Conservation (phyloP, 2,113 vertebrate species). For the Catharus bicknelli region DNA sequence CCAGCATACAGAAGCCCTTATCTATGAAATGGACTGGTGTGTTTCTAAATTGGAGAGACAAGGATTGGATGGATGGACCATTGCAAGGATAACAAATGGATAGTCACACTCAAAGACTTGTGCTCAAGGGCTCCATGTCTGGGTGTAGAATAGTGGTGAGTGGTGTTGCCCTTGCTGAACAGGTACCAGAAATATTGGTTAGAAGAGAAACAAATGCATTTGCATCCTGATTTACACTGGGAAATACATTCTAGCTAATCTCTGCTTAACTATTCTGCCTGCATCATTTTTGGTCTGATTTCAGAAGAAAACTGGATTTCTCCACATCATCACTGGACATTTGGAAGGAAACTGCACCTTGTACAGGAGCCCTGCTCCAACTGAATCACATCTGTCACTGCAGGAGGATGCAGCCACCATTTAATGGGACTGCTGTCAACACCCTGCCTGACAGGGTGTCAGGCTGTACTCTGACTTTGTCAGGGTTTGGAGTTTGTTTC, state of each 20-base stretch:
- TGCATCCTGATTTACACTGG: not conserved
- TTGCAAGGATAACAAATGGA: not conserved
- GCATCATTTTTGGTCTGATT: slow-evolving; percentile 24
- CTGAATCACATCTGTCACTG: too few species aligned
- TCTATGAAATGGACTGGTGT: not conserved
- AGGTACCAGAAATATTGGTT: not conserved
- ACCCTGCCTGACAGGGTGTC: too few species aligned
- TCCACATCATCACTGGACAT: too few species aligned
- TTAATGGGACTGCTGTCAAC: too few species aligned
- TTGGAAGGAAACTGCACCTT: too few species aligned
- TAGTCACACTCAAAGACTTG: too few species aligned
- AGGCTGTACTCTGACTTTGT: too few species aligned
- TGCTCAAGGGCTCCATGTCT: not conserved
- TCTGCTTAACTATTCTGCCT: slow-evolving; percentile 64
- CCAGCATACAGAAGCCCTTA: not conserved
- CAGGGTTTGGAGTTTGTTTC: too few species aligned
- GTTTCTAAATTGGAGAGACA: not conserved
- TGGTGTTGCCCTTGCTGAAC: not conserved
- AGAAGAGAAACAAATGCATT: not conserved
- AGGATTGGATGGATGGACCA: not conserved
- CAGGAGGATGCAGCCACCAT: too few species aligned
- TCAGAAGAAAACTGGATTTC: too few species aligned
- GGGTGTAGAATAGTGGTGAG: not conserved
- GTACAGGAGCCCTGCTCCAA: too few species aligned
- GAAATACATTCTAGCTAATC: slow-evolving; percentile 14